phyloP scores from a whole-genome alignment of 2,113 vertebrate species.

The Rhinolophus sinicus region DNA sequence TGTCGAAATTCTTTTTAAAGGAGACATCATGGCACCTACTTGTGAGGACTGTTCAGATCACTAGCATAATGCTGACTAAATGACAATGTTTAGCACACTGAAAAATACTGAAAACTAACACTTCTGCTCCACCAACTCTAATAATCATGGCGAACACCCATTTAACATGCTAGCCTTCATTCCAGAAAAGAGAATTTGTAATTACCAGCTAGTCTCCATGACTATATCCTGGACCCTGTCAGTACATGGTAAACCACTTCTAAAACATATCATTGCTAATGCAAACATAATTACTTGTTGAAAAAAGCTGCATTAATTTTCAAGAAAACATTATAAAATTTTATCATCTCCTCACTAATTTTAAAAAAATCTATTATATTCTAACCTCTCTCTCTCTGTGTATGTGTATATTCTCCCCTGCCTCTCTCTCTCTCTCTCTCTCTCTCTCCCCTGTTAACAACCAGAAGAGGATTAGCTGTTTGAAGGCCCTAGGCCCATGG shows the following conservation, averaged over 20 bases:
- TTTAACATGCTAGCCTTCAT: fast-evolving
- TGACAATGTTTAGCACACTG: not conserved
- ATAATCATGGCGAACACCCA: not conserved
- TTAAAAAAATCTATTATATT: not conserved
- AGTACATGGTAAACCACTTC: not conserved
- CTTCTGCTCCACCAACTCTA: not conserved
- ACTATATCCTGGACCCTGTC: not conserved
- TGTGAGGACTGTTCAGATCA: not conserved
- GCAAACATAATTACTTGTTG: not conserved
- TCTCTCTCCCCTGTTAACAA: not conserved
- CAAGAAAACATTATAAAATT: not conserved
- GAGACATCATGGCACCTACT: fast-evolving
- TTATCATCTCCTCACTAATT: not conserved
- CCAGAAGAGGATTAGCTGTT: not conserved
- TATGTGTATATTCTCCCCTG: no score
- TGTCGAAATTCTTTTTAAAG: not conserved
- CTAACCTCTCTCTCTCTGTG: not conserved
- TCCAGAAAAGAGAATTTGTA: not conserved
- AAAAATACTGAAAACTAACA: not conserved
- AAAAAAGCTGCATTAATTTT: not conserved
- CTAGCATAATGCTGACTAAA: not conserved
- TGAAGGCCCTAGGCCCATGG: not conserved
- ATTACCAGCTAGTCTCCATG: not conserved
- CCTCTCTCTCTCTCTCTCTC: no score
- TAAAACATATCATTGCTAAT: not conserved